These are phyloP conservation scores for Zaprionus lineosus DNA, from an alignment of 2,888 invertebrate species.

Conservation along the genomic window DNA sequence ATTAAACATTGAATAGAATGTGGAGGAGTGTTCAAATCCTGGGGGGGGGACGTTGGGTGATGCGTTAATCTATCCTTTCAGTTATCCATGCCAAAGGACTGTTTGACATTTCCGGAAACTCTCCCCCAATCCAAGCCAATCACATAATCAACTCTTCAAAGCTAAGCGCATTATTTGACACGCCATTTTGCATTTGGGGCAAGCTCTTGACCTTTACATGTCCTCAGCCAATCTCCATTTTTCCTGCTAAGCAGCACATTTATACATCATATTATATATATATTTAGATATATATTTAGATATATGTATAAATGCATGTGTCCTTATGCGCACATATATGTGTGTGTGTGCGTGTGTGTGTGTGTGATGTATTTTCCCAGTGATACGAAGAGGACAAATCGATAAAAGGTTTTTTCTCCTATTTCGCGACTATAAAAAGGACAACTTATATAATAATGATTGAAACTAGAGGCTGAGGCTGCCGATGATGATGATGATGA, in stretches of 20 bases:
- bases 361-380: background rate
- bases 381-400: conserved; percentile 46
- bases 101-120: too few species aligned
- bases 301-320: conserved; percentile 10
- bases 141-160: conserved; percentile 9
- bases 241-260: conserved; percentile 13
- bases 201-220: conserved; percentile 37
- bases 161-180: conserved; percentile 17
- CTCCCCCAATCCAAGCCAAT: too few species aligned
- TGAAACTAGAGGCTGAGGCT: background rate
- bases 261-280: background rate
- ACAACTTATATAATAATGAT: conserved; percentile 16
- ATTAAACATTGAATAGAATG: too few species aligned
- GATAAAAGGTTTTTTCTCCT: conserved; percentile 42
- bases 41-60: too few species aligned
- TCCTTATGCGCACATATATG: background rate
- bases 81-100: too few species aligned
- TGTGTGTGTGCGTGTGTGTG: background rate
- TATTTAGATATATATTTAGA: background rate
- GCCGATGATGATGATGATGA: too few species aligned
- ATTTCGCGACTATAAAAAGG: conserved; percentile 22
- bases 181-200: conserved; percentile 16
- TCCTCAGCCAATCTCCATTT: conserved; percentile 36
- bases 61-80: too few species aligned
- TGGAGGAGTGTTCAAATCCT: too few species aligned